Percentiles rank a stretch among this genome's conserved stretches.
phyloP scores from a whole-genome alignment of 1,140 invertebrate genomes.

The Druon quercuslanigerum region DNA sequence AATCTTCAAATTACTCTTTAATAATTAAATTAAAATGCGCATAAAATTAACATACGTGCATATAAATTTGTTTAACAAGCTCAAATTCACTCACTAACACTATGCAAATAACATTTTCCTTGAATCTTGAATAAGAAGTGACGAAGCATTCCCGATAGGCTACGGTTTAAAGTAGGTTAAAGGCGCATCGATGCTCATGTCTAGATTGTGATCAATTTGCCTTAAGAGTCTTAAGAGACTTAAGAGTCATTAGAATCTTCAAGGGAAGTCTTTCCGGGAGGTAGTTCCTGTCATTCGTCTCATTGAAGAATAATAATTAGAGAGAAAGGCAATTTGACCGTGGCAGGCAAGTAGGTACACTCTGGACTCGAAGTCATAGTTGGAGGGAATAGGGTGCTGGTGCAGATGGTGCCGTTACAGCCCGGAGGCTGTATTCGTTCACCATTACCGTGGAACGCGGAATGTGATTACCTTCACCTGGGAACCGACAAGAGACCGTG shows the following conservation, averaged over 20 bases:
- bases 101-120: too few relatives aligned
- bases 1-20: too few relatives aligned
- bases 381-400: slow-evolving; percentile 58
- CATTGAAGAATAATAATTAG: slow-evolving; percentile 27
- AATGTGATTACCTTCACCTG: slow-evolving; percentile 71
- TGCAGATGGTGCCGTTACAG: slow-evolving; percentile 66
- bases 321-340: slow-evolving; percentile 35
- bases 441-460: slow-evolving; percentile 72
- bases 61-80: too few relatives aligned
- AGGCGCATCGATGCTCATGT: too few relatives aligned
- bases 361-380: slow-evolving; percentile 35
- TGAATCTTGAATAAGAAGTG: too few relatives aligned
- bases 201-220: too few relatives aligned
- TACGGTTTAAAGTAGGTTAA: too few relatives aligned
- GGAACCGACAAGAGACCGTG: slow-evolving; percentile 52
- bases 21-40: too few relatives aligned
- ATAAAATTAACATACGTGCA: too few relatives aligned
- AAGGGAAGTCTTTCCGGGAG: slow-evolving; percentile 22
- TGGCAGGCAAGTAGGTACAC: slow-evolving; percentile 45
- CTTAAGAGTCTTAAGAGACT: neutral
- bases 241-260: neutral
- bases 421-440: slow-evolving; percentile 64
- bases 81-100: too few relatives aligned
- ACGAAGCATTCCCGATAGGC: too few relatives aligned
- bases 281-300: slow-evolving; percentile 29